A percentile compares a stretch with the other conserved stretches of the same genome.
Evolutionary conservation across 2,797 vertebrate genomes (phyloP).

Genomic region (Gadopsis marmoratus): DNA sequence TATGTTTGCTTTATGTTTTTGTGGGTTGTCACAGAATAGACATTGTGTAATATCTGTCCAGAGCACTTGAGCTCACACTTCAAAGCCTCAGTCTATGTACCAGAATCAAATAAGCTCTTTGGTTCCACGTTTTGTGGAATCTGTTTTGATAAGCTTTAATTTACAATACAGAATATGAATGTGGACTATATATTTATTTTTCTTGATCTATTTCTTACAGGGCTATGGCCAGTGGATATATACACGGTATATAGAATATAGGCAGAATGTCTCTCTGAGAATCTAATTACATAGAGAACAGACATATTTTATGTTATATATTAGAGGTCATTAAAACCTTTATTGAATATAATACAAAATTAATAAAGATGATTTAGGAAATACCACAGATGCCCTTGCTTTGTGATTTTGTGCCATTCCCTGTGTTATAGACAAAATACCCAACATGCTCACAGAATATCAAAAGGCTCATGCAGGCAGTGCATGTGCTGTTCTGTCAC

Average conservation of each 20-base stretch:
- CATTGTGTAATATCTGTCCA: conserved; percentile 55
- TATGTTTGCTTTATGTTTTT: conserved; percentile 41
- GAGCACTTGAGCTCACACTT: conserved; percentile 55
- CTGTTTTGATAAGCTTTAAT: conserved; percentile 63
- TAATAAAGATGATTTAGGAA: conserved; percentile 74
- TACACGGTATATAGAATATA: conserved; percentile 2
- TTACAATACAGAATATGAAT: conserved; percentile 63
- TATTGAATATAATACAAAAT: conserved; percentile 41
- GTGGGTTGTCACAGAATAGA: conserved; percentile 41
- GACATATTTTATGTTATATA: conserved; percentile 47
- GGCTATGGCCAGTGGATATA: conserved; percentile 22
- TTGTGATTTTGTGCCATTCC: conserved; percentile 9
- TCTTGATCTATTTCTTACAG: conserved; percentile 55
- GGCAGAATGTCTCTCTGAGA: conserved; percentile 43
- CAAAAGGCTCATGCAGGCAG: conserved; percentile 31
- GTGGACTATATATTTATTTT: conserved; percentile 80
- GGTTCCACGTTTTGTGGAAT: conserved; percentile 65
- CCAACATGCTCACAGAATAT: conserved; percentile 36
- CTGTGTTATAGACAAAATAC: conserved; percentile 17
- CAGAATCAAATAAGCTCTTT: conserved; percentile 81
- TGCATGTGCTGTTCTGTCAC: conserved; percentile 45
- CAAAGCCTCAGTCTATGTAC: conserved; percentile 69
- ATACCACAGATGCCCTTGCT: conserved; percentile 12
- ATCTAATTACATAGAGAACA: conserved; percentile 56
- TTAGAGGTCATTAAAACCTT: conserved; percentile 45